Base-by-base conservation (phyloP, 2,797 vertebrate species). In the Sebastes paucispinis region DNA sequence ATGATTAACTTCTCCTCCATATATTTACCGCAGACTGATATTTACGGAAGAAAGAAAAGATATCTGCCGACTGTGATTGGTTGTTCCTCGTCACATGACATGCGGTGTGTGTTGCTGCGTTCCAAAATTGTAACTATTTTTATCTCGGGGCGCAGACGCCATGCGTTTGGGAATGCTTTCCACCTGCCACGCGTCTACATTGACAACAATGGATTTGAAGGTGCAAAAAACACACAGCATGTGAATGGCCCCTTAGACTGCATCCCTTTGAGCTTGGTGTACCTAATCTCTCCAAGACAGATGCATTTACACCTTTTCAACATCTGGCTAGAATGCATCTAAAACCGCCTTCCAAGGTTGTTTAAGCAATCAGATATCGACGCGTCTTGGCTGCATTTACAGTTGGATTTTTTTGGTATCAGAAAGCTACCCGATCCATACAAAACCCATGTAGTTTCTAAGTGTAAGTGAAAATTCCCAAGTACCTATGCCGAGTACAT, bases 61-160 rank as follows among this genome's bases (percentile, higher is more conserved):
- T 52, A 52, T 52, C 20, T 52, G 20, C 8, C 4, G 1, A 47
- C 16, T 18, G 43, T 8, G 43, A 47, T 47, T 47, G 43, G 43
- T 20, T 47, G 50, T 52, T 52, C 50, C 50, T 52, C 0, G 4
- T 10, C 50, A 52, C 4, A 52, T 52, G 18, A 43, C 14, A 43
- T 43, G 39, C 39, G 1, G 0, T 50, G 50, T n/a, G 50, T 0
- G 0, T 52, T 47, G 43, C 16, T 47, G 43, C 0, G 3, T 47
- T 18, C 6, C 43, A 47, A 47, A 18, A 47, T 7, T 18, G 0
- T 1, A 18, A 47, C 6, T 18, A 18, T 16, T 47, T 39, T 47
- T 47, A 47, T 47, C 43, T 47, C 3, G 16, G 43, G 7, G 16
- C 16, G 6, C 43, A 7, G 43, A 6, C 39, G 14, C 1, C 14